Evolutionary conservation across 2,888 invertebrate species (phyloP), one percentile per base, ranked within the genome.

Genomic region (Drosophila mulleri): DNA sequence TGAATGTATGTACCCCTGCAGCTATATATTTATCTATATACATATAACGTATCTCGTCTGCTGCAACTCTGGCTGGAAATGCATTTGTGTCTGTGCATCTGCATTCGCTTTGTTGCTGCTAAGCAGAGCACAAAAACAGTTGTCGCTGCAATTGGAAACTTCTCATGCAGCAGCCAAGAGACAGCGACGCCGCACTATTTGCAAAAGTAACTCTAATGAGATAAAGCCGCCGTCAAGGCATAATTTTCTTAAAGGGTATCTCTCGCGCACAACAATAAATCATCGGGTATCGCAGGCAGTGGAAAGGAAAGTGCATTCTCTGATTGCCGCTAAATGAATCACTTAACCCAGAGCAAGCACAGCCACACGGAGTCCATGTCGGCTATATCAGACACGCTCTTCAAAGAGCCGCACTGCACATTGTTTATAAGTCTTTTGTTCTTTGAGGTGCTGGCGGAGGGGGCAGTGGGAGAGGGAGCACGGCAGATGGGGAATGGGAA

Each of bases 291-390:
- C 75, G 68, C 29, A n/a, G 65, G 74, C 66, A 45, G 61, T 63
- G 44, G 57, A 48, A 72, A 72, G 83, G 70, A 88, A 85, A 84
- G 84, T 89, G 84, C 90, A 89, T 89, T 84, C 82, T 89, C 71
- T 84, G 84, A 84, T 84, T 89, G 84, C 90, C 88, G 80, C 90
- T 89, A 84, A 84, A 84, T 84, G 84, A 84, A 84, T 84, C 84
- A 84, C 90, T 84, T 84, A 84, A 88, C 88, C 88, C 83, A 78
- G 62, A 63, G 58, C 45, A 54, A 58, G 16, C 39, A 53, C 56
- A 63, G 44, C 54, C 41, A 14, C n/a, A 7, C 54, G n/a, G 29
- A 73, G 42, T 63, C 72, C 57, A 66, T 71, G 90, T 72, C 83
- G 84, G 84, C 88, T 89, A 63, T 88, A 89, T 84, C 81, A 48